Evolutionary conservation across 2,888 invertebrate genomes (phyloP), one percentile per base, ranked within the genome.

Genomic region (Drosophila pseudotakahashii): DNA sequence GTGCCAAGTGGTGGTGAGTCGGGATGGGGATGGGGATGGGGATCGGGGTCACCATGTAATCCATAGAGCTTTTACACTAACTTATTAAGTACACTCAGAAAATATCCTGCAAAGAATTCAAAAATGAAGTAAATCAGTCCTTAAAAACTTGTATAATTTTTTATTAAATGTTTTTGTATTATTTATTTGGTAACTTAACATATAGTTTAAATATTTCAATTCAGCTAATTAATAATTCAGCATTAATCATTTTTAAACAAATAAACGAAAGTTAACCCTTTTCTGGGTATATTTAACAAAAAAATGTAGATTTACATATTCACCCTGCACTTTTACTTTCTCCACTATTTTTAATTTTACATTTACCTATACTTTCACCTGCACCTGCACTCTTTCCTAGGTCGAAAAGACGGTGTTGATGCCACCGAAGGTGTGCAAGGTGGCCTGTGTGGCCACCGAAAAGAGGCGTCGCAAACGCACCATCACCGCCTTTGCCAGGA

Each of bases 1-100:
- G 69, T 79, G 81, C 44, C 2, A 6, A 37, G 42, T 73, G 3
- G 26, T 41, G 75, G 83, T 81, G 34, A 78, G 78, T 66, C 11
- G 34, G 34, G 34, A 34, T 34, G 4, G 34, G 11, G 1, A 34
- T 34, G 3, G 19, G 19, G 19, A 19, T 19, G 19, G 19, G 19
- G 3, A 19, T 10, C 1, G 34, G 47, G 47, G 47, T 47, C 47
- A 30, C 30, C 47, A 14, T 14, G 5, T 10, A 16, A 13, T 19
- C 13, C 13, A 42, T 2, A 19, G 10, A 10, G 42, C 16, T 19
- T 16, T 1, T 41, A 9, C 7, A 3, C 5, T 10, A 44, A 13
- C 19, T 44, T 7, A 13, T n/a, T 45, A 7, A 2, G 45, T 26
- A n/a, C 9, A 45, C 45, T 10, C 45, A 30, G 26, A 45, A 26